phyloP scores from a whole-genome alignment of 2,113 vertebrate genomes.

The Dipodomys spectabilis region DNA sequence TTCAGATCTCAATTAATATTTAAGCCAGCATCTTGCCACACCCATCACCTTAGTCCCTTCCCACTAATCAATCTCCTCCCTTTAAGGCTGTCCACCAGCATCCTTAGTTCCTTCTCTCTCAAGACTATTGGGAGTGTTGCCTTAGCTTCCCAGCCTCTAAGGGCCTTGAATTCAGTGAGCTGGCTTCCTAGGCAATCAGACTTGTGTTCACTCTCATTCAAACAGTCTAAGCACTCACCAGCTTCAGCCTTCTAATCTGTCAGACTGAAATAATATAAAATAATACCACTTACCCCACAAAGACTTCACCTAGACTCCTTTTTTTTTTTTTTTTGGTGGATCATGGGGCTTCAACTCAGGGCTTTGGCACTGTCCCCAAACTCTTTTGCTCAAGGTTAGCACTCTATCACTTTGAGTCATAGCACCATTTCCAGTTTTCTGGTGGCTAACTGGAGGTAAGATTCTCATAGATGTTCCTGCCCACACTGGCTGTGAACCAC shows the following conservation, averaged over 20 bases:
- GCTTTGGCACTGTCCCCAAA: no score
- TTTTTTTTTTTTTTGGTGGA: no score
- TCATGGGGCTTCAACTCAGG: no score
- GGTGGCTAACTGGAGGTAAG: no score
- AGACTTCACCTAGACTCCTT: not conserved
- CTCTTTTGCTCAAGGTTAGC: no score
- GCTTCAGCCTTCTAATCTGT: not conserved
- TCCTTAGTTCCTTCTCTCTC: not conserved
- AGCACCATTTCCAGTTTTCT: no score
- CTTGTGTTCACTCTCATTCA: not conserved
- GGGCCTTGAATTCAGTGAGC: not conserved
- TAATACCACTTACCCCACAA: not conserved
- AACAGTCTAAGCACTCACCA: not conserved
- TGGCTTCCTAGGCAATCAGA: not conserved
- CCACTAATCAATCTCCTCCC: no score
- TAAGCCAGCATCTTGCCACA: not conserved
- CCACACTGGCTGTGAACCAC: no score
- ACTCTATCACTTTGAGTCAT: no score
- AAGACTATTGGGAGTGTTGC: not conserved
- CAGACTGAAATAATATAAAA: not conserved
- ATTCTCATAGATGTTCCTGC: no score
- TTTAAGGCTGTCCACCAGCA: not conserved
- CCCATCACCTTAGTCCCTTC: not conserved
- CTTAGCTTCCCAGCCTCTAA: not conserved
- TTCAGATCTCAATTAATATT: not conserved